Evolutionary conservation across 2,888 invertebrate species (phyloP).

Genomic region (Bombyx huttoni): DNA sequence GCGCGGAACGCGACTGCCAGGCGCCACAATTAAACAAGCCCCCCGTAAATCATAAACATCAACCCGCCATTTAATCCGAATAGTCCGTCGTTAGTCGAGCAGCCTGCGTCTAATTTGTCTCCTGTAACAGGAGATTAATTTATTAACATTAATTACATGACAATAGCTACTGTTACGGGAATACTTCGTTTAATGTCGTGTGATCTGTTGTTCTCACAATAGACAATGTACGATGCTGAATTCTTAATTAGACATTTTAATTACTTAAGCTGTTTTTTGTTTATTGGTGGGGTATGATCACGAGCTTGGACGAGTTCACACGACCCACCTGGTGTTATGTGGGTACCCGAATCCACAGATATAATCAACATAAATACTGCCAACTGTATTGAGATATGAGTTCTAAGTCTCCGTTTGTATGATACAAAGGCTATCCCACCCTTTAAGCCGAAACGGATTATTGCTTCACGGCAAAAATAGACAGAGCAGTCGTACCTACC

Average conservation of each 20-base stretch:
- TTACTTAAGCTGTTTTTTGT: no score
- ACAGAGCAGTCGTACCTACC: no score
- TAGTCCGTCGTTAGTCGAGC: slow-evolving; percentile 71
- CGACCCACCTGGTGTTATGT: no score
- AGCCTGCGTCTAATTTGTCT: slow-evolving; percentile 71
- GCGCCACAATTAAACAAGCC: slow-evolving; percentile 67
- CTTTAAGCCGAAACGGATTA: no score
- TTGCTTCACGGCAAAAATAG: no score
- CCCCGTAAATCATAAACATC: slow-evolving; percentile 73
- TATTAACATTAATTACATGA: slow-evolving; percentile 69
- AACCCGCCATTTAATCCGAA: slow-evolving; percentile 71
- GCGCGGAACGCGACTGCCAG: slow-evolving; percentile 47
- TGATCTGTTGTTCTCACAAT: neutral
- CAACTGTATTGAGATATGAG: no score
- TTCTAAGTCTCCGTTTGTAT: no score
- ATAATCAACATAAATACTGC: no score
- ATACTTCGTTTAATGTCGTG: neutral
- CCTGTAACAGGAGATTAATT: slow-evolving; percentile 68
- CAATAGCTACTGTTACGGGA: slow-evolving; percentile 36
- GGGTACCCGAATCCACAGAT: no score
- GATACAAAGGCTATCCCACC: no score
- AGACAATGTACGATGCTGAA: neutral
- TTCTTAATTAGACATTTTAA: neutral
- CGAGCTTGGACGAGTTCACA: no score
- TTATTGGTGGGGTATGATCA: no score